Evolutionary conservation across 1,140 invertebrate species (phyloP).

Genomic region (Agraylea sexmaculata): DNA sequence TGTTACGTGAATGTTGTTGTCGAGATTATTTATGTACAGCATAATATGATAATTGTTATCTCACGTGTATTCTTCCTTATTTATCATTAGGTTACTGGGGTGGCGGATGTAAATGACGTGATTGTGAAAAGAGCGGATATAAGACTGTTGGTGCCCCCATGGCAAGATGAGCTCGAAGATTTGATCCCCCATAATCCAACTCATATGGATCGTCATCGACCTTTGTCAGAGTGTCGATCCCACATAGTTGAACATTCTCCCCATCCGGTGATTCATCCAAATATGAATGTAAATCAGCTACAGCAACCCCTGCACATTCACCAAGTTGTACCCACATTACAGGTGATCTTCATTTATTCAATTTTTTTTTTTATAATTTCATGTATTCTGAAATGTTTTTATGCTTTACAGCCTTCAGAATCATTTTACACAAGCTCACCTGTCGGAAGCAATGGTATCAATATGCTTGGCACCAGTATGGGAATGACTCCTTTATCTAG

Average conservation of each 20-base stretch:
- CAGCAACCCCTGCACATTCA: conserved; percentile 20
- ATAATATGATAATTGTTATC: too few relatives aligned
- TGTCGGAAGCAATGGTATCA: conserved; percentile 25
- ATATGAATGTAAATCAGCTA: conserved; percentile 1
- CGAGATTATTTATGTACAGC: too few relatives aligned
- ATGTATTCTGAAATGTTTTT: neutral
- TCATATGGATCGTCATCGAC: neutral
- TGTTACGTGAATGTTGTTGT: too few relatives aligned
- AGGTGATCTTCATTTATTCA: conserved; percentile 12
- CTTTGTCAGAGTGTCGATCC: conserved; percentile 1
- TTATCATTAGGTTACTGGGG: conserved; percentile 28
- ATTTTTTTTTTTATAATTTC: neutral
- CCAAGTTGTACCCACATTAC: conserved; percentile 24
- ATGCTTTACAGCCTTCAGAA: conserved; percentile 17
- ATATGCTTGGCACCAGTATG: conserved; percentile 20
- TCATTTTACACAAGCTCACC: conserved; percentile 37
- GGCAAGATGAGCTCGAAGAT: conserved; percentile 88
- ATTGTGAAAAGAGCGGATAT: conserved; percentile 76
- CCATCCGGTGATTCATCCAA: neutral
- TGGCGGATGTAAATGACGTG: conserved; percentile 28
- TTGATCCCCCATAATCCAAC: conserved; percentile 25
- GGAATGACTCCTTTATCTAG: conserved; percentile 39
- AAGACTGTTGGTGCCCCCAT: conserved; percentile 81
- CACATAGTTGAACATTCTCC: neutral
- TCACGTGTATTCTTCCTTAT: too few relatives aligned